Percentiles rank a stretch among this genome's conserved stretches.
Evolutionary conservation across 2,888 invertebrate species (phyloP).

Genomic region (Drosophila pseudotalamancana): DNA sequence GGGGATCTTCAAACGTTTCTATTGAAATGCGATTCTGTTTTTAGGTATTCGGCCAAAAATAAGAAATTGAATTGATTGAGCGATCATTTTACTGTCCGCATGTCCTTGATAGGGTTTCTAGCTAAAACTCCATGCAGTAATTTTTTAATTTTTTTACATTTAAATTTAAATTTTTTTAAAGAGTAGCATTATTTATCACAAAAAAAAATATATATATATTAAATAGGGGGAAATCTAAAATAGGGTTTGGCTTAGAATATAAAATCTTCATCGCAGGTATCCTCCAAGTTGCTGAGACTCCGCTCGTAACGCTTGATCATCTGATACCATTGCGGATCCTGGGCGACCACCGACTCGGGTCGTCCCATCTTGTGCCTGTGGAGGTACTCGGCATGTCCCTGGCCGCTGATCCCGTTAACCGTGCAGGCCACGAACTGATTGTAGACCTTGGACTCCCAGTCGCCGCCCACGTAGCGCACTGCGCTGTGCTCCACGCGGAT

Average conservation of each 20-base stretch:
- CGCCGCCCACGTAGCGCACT: conserved; percentile 88
- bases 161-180: too few species aligned
- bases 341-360: conserved; percentile 84
- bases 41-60: too few species aligned
- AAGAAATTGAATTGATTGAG: too few species aligned
- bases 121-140: too few species aligned
- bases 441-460: conserved; percentile 89
- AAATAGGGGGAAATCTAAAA: background rate
- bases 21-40: too few species aligned
- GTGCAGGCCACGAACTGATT: conserved; percentile 86
- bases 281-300: conserved; percentile 62
- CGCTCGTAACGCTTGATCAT: conserved; percentile 82
- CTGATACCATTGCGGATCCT: conserved; percentile 87
- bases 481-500: conserved; percentile 87
- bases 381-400: conserved; percentile 90
- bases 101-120: too few species aligned
- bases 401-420: conserved; percentile 86
- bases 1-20: too few species aligned
- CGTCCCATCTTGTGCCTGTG: conserved; percentile 87
- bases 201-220: background rate
- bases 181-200: conserved; percentile 31
- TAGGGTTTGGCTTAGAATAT: conserved; percentile 42
- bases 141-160: too few species aligned
- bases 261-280: conserved; percentile 59
- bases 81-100: too few species aligned